Conservation (phyloP, 2,888 invertebrate genomes). For the Habroteleia sp. region DNA sequence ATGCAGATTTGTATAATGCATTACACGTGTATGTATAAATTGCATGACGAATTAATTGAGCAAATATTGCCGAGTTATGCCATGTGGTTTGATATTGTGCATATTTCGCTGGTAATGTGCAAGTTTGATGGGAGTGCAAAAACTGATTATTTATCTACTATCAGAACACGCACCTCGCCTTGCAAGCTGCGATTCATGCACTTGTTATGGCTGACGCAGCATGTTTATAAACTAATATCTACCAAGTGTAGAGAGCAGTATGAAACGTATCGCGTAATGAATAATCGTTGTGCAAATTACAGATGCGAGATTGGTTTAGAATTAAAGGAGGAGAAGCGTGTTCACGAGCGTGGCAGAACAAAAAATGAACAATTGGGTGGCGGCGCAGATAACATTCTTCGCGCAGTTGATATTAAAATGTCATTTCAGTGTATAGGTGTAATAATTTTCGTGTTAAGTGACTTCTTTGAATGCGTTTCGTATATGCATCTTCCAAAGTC, state of each 20-base stretch:
- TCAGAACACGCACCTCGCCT: slow-evolving; percentile 54
- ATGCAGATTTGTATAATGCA: background rate
- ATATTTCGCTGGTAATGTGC: slow-evolving; percentile 16
- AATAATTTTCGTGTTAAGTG: background rate
- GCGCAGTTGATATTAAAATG: background rate
- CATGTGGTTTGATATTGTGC: slow-evolving; percentile 11
- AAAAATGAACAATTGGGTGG: slow-evolving; percentile 5
- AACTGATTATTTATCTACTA: slow-evolving; percentile 56
- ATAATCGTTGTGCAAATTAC: slow-evolving; percentile 58
- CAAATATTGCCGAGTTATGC: slow-evolving; percentile 12
- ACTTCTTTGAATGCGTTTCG: background rate
- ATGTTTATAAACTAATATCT: slow-evolving; percentile 59
- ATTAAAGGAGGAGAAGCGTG: slow-evolving; percentile 15
- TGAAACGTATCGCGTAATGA: slow-evolving; percentile 55
- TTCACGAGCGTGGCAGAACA: slow-evolving; percentile 4
- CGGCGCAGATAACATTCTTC: slow-evolving; percentile 13
- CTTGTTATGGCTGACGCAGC: slow-evolving; percentile 61
- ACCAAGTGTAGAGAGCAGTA: slow-evolving; percentile 31
- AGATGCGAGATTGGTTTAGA: slow-evolving; percentile 49
- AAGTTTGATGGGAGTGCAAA: slow-evolving; percentile 29
- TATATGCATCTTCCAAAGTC: no score
- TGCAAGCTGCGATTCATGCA: slow-evolving; percentile 55
- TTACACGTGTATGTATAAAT: background rate
- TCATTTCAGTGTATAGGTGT: slow-evolving; percentile 1
- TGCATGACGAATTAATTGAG: slow-evolving; percentile 12